These are phyloP conservation scores for Hirundo rustica DNA, from an alignment of 2,797 vertebrate species.

Conservation along the genomic window DNA sequence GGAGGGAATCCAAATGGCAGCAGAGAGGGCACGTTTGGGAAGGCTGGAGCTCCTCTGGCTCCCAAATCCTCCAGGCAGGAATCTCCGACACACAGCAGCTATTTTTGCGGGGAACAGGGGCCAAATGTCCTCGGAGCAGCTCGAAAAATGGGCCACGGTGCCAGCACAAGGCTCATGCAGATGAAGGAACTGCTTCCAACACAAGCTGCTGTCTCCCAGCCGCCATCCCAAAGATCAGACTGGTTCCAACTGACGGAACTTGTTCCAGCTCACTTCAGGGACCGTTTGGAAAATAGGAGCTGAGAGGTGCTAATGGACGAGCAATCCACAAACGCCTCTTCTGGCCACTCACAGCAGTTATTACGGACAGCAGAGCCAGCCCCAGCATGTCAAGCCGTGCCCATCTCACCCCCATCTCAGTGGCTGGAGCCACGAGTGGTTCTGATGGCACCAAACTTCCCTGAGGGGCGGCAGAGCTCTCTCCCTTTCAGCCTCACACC, in stretches of 20 bases:
- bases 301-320: not conserved
- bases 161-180: not conserved
- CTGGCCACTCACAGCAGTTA: not conserved
- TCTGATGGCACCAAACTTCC: not conserved
- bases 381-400: not conserved
- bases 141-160: not conserved
- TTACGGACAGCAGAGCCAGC: not conserved
- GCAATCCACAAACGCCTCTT: not conserved
- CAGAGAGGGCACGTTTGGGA: not conserved
- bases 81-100: not conserved
- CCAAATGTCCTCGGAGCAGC: not conserved
- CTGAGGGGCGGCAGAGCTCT: not conserved
- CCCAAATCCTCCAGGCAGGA: not conserved
- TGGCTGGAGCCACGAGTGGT: not conserved
- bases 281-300: not conserved
- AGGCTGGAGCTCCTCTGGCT: not conserved
- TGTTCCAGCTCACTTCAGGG: not conserved
- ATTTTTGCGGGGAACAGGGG: not conserved
- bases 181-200: not conserved
- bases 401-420: not conserved
- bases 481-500: not conserved
- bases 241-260: rapidly evolving
- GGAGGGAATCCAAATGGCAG: not conserved
- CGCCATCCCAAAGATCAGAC: not conserved
- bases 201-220: not conserved